Evolutionary conservation across 2,797 vertebrate species (phyloP).

Genomic region (Argya squamiceps): DNA sequence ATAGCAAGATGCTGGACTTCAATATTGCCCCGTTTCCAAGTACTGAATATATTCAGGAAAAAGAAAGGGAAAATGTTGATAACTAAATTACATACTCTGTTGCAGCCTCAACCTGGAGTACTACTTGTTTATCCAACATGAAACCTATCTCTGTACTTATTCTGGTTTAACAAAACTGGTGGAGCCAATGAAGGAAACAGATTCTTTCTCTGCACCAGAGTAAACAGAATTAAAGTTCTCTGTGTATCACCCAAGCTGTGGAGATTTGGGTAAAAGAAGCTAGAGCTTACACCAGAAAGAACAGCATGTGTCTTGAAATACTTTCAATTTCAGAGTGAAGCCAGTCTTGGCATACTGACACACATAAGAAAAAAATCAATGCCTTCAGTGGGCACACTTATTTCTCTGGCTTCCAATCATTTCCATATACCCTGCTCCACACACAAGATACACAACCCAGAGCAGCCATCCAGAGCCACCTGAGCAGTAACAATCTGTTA

Average conservation of each 20-base stretch:
- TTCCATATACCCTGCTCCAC: not conserved
- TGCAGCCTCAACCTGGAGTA: not conserved
- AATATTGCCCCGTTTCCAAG: not conserved
- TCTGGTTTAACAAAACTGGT: not conserved
- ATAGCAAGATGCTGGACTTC: not conserved
- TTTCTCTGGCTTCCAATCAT: not conserved
- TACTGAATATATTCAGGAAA: not conserved
- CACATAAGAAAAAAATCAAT: fast-evolving
- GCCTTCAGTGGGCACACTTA: not conserved
- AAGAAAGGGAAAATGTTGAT: not conserved
- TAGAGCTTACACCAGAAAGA: not conserved
- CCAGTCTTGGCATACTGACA: not conserved
- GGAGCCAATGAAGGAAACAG: not conserved
- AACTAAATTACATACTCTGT: not conserved
- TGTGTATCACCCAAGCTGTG: not conserved
- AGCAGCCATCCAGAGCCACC: not conserved
- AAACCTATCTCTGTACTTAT: not conserved
- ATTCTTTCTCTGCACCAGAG: not conserved
- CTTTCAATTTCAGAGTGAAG: not conserved
- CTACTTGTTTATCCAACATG: not conserved
- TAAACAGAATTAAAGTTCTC: not conserved
- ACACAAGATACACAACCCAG: fast-evolving
- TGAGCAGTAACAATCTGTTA: not conserved
- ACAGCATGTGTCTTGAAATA: not conserved
- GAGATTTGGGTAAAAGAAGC: not conserved